Evolutionary conservation across 2,888 invertebrate genomes (phyloP), one percentile per base, ranked within the genome.

Genomic region (Scrobipalpa costella): DNA sequence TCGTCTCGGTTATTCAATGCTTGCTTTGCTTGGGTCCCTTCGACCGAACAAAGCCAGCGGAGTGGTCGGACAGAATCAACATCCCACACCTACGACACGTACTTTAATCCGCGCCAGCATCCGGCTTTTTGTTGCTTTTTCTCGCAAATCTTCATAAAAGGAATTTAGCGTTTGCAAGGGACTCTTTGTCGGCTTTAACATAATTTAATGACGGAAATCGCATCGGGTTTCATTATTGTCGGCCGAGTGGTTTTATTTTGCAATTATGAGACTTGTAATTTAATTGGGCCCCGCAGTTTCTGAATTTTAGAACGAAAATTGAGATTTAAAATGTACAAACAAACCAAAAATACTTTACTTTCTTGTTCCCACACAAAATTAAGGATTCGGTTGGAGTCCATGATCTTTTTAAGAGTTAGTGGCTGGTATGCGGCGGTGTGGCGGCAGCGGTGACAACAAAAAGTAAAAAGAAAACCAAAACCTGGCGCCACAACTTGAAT

Each of bases 71-170:
- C 84, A 84, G 83, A 88, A 83, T 88, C 88, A 85, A 86, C 88
- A 88, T 86, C 88, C 85, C 83, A 79, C 80, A 80, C 80, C 81
- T 81, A 78, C 82, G 78, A 83, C 87, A 86, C 85, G 87, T 88
- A 86, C 88, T 87, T 87, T 88, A 88, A 88, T 88, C 86, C 83
- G 80, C 83, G 81, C 80, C 80, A 80, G 80, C 83, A 88, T 89
- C 90, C 90, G 87, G 88, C 80, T 86, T 87, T 88, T 89, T 90
- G 86, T 88, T 83, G 77, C 76, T 81, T 79, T 78, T 63, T 38
- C 61, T 61, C 61, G 52, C 63, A 38, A 58, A 63, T 52, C 70
- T 72, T 83, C 81, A 79, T 82, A 81, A 80, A 82, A 80, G 79
- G 79, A 80, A 81, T 84, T 80, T 77, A 77, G 77, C 74, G 72